Base-by-base conservation (phyloP, 2,888 invertebrate species). In the Meiosimyza decipiens region DNA sequence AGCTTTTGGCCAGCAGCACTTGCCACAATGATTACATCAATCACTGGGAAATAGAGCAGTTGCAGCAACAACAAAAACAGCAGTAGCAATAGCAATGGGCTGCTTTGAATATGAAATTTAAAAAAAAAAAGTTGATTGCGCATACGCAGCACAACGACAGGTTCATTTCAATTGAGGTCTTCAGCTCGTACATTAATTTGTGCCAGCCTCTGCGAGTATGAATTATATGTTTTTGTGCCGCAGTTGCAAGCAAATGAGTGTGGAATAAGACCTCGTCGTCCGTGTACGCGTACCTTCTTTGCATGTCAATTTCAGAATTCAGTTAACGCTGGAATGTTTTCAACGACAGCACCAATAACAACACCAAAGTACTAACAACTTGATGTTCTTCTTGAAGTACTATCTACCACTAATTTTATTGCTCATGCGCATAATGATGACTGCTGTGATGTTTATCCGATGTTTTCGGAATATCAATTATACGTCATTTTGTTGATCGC, bases 391-490 rank as follows among this genome's bases (percentile, higher is more conserved):
- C 40, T 40, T 40, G 9, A 40, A 40, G 9, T 40, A 40, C 40
- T 6, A 40, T 9, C 40, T 6, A 40, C 40, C 40, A 40, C 40
- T 40, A 40, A 40, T 40, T 40, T 40, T 40, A n/a, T 16, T 66
- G 65, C 40, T 60, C 52, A 49, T 55, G 72, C 65, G 71, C 57
- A 63, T 69, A 70, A 71, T 74, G 71, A 69, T 66, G 73, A 71
- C 76, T 71, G 64, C 72, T 49, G 18, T 59, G 78, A 77, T 81
- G 79, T 77, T 80, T 81, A 82, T 80, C 81, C 52, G 28, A 57
- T 82, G 79, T 81, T 81, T 82, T 80, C 76, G 78, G 83, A 83
- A 82, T 82, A 82, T 80, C 82, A 83, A 82, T 82, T 83, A 82
- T 81, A 82, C 79, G 78, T 79, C 79, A 82, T 81, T 83, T 81